Percentiles rank a stretch among this genome's conserved stretches.
phyloP scores from a whole-genome alignment of 2,888 invertebrate genomes.

The Lutraria lutraria region DNA sequence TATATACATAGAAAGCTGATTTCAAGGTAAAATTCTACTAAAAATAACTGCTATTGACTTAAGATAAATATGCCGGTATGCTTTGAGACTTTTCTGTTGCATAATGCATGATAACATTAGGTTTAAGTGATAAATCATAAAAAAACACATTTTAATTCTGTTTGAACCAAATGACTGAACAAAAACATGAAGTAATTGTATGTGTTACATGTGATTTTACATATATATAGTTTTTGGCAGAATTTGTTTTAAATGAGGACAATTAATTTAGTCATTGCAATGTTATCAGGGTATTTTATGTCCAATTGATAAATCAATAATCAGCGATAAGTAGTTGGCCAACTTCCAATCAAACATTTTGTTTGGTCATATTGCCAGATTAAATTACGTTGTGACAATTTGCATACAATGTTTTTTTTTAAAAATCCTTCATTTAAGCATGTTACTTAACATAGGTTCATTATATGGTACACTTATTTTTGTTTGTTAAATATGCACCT shows the following conservation, averaged over 20 bases:
- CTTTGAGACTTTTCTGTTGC: too few relatives aligned
- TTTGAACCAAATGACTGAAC: background rate
- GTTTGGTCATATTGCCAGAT: conserved; percentile 16
- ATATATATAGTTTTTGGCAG: background rate
- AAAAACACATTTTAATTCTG: too few relatives aligned
- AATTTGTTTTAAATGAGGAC: background rate
- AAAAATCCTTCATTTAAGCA: background rate
- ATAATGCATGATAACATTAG: too few relatives aligned
- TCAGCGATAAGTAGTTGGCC: conserved; percentile 23
- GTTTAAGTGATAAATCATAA: too few relatives aligned
- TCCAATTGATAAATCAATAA: conserved; percentile 16
- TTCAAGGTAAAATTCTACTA: too few relatives aligned
- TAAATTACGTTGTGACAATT: conserved; percentile 39
- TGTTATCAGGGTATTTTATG: conserved; percentile 33
- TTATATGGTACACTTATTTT: background rate
- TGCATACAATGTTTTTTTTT: background rate
- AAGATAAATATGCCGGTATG: too few relatives aligned
- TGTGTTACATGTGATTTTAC: too few relatives aligned
- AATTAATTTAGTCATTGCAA: background rate
- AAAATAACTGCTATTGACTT: too few relatives aligned
- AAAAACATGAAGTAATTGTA: background rate
- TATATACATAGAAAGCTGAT: too few relatives aligned
- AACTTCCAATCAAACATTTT: conserved; percentile 24
- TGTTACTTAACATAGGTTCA: background rate
- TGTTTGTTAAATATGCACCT: background rate